phyloP scores from a whole-genome alignment of 2,888 invertebrate species.

The Latrodectus elegans region DNA sequence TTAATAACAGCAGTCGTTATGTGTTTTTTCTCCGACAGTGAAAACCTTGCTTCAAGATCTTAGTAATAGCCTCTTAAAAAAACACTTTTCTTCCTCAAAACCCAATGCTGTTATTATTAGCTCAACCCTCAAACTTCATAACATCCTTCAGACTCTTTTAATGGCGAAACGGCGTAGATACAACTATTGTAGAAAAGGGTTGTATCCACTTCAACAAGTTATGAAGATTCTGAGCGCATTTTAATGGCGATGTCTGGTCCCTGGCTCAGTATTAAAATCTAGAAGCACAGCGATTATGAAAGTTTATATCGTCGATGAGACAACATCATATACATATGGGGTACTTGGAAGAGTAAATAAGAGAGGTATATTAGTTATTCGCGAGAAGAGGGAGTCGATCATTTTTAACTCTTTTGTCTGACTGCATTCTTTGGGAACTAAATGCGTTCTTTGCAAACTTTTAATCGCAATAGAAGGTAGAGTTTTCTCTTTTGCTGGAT shows the following conservation, averaged over 20 bases:
- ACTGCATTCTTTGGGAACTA: conserved; percentile 40
- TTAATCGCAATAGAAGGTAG: conserved; percentile 19
- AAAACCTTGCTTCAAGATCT: conserved; percentile 21
- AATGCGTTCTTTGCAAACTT: conserved; percentile 47
- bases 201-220: conserved; percentile 57
- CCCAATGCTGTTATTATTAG: conserved; percentile 62
- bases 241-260: conserved; percentile 50
- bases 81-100: conserved; percentile 45
- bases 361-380: conserved; percentile 55
- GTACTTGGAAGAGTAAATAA: conserved; percentile 62
- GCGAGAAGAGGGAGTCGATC: conserved; percentile 24
- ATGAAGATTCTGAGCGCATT: conserved; percentile 57
- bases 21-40: conserved; percentile 32
- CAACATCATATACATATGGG: conserved; percentile 34
- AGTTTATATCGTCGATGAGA: conserved; percentile 7
- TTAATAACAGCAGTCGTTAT: conserved; percentile 48
- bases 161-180: conserved; percentile 1
- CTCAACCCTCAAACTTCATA: conserved; percentile 57
- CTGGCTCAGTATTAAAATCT: conserved; percentile 30
- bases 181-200: conserved; percentile 21
- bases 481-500: not conserved
- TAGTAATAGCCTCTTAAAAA: conserved; percentile 47
- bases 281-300: not conserved
- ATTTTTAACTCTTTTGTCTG: conserved; percentile 62
- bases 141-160: conserved; percentile 39